phyloP scores from a whole-genome alignment of 2,113 vertebrate genomes.

The Phyllostomus discolor region DNA sequence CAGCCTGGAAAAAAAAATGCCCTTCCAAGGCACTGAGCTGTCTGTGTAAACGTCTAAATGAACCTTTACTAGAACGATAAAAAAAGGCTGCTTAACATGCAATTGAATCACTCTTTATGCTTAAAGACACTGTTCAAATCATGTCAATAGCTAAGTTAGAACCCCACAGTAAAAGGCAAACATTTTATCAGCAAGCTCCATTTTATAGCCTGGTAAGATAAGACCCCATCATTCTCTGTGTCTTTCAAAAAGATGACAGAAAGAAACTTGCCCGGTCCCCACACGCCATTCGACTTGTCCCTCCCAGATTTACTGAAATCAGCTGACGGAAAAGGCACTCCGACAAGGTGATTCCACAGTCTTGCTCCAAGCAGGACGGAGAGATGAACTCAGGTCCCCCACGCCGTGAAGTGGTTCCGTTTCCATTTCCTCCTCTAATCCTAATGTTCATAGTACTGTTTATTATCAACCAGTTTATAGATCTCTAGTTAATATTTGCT shows the following conservation, averaged over 20 bases:
- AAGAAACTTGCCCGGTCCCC: neutral
- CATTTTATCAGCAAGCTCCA: constrained; percentile 22
- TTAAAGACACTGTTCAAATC: constrained; percentile 65
- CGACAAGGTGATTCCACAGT: neutral
- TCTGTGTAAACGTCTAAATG: constrained; percentile 51
- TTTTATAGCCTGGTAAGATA: constrained; percentile 59
- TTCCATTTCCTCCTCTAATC: constrained; percentile 80
- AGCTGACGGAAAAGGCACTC: constrained; percentile 31
- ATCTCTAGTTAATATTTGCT: constrained; percentile 85
- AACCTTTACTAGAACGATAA: constrained; percentile 53
- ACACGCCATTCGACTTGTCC: neutral
- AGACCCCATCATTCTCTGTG: neutral
- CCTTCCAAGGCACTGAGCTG: constrained; percentile 37
- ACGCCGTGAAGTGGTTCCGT: constrained; percentile 25
- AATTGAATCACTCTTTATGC: constrained; percentile 55
- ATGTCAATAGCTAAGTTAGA: constrained; percentile 40
- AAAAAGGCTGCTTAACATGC: constrained; percentile 57
- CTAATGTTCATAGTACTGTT: constrained; percentile 80
- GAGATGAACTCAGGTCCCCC: constrained; percentile 47
- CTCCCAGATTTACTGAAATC: neutral
- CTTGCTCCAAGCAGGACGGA: constrained; percentile 26
- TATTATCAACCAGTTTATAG: constrained; percentile 85
- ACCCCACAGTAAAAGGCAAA: constrained; percentile 34
- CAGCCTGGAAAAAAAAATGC: constrained; percentile 45
- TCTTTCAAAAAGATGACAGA: constrained; percentile 35